Evolutionary conservation across 2,888 invertebrate species (phyloP), one percentile per base, ranked within the genome.

Genomic region (Deladenus siricidicola): DNA sequence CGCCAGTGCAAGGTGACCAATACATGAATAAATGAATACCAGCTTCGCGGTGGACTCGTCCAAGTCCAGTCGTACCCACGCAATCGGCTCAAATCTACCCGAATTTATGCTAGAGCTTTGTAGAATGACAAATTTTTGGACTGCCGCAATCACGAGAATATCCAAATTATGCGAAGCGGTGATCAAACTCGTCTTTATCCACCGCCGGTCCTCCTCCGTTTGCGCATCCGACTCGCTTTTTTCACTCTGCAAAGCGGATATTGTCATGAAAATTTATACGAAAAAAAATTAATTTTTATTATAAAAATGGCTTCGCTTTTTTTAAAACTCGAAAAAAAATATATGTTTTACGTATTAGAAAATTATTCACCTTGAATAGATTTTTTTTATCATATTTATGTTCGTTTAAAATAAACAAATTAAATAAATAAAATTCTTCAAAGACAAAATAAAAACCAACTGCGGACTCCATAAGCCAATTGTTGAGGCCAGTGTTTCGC

Each of bases 111-210:
- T 30, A 6, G 56, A 48, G n/a, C 49, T 17, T 58, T 70, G 63
- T 39, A 68, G 53, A 19, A 68, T 29, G 10, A 71, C 57, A 34
- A 69, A 60, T 21, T 56, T 60, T 43, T 71, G 68, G 1, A 54
- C 67, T 8, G 56, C 51, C 6, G 64, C 64, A 23, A 70, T 26
- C 28, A 59, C 67, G 17, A 69, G 21, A 29, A 69, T 24, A 19
- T 71, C 68, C 30, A 71, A 21, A 21, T 61, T 62, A 17, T 55
- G 29, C n/a, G 68, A 58, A 6, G 62, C 34, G 4, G 60, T 24
- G n/a, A 69, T 63, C 3, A 69, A 39, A 19, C 58, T 57, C 26
- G 51, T 49, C 14, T 57, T 54, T 2, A 69, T 47, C 69, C 69
- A 69, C 56, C 58, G 48, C 17, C 19, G 23, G 8, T n/a, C n/a